Base-by-base conservation (phyloP, 2,797 vertebrate species). In the Periparus ater region DNA sequence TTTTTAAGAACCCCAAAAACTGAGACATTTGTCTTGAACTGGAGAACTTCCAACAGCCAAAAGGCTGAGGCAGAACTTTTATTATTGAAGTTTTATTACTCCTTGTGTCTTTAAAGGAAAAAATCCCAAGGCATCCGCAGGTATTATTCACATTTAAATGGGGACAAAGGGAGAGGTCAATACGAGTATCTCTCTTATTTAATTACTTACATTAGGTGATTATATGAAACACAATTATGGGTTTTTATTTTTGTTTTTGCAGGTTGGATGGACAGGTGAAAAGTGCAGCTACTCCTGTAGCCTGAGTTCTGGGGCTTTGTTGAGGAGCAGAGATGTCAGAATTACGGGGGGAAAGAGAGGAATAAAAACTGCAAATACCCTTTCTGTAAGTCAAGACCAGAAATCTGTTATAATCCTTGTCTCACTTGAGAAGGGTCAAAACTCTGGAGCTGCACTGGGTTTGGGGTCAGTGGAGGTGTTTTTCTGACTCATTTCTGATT, bases 341-440 rank as follows among this genome's bases (percentile, higher is more conserved):
- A 55, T 25, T 34, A 22, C 1, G 1, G 3, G 5, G 8, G 2
- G 5, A 1, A 0, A 6, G 58, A 50, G 23, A 67, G 13, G 4
- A 73, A 55, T 4, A 54, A 45, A 88, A 71, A 10, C 5, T 54
- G 13, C 7, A 78, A 67, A 36, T 14, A 16, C 3, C 6, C 14
- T 30, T 82, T 63, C 27, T 67, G 63, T 47, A 67, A 30, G 21
- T 29, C 63, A 67, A 38, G 23, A 42, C 4, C 2, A 51, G n/a
- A 71, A 79, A 67, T 82, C 10, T 55, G 12, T 47, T 44, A 10
- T 26, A 42, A 23, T 23, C 26, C 27, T 62, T 20, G 5, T 29
- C 29, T 36, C 9, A 22, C 44, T 47, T 47, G 18, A 16, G 12
- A 58, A 47, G 9, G 8, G 17, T 67, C 40, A 60, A 13, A 58